Evolutionary conservation across 2,888 invertebrate genomes (phyloP).

Genomic region (Corythucha ciliata): DNA sequence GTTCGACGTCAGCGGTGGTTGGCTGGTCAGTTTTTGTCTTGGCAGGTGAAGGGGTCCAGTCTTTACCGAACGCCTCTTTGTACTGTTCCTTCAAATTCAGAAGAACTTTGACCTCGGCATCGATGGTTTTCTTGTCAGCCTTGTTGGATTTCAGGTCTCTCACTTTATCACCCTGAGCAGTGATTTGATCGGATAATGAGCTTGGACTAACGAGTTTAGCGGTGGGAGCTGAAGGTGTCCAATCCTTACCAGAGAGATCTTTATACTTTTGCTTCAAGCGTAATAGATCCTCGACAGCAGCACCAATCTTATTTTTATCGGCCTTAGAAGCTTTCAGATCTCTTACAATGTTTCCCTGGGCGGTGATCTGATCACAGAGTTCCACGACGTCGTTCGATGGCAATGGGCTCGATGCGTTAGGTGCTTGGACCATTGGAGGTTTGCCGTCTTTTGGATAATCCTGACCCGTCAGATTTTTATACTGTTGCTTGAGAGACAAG

Average conservation of each 20-base stretch:
- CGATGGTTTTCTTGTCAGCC: slow-evolving; percentile 41
- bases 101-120: slow-evolving; percentile 53
- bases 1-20: not conserved
- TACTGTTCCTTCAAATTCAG: slow-evolving; percentile 64
- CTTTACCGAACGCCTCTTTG: slow-evolving; percentile 56
- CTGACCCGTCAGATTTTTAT: slow-evolving; percentile 44
- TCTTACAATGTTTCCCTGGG: slow-evolving; percentile 52
- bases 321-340: slow-evolving; percentile 59
- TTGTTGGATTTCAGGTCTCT: slow-evolving; percentile 60
- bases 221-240: slow-evolving; percentile 42
- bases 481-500: slow-evolving; percentile 47
- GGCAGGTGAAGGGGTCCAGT: slow-evolving; percentile 49
- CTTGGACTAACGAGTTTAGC: not conserved
- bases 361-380: slow-evolving; percentile 49
- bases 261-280: slow-evolving; percentile 48
- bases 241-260: slow-evolving; percentile 43
- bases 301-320: slow-evolving; percentile 48
- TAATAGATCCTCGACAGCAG: slow-evolving; percentile 49
- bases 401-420: not conserved
- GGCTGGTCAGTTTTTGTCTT: slow-evolving; percentile 17
- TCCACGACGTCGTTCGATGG: slow-evolving; percentile 34
- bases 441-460: slow-evolving; percentile 43
- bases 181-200: slow-evolving; percentile 42
- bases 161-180: slow-evolving; percentile 55
- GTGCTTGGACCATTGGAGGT: not conserved